Conservation (phyloP, 2,113 vertebrate species). For the Ophthalmolycus amberensis region DNA sequence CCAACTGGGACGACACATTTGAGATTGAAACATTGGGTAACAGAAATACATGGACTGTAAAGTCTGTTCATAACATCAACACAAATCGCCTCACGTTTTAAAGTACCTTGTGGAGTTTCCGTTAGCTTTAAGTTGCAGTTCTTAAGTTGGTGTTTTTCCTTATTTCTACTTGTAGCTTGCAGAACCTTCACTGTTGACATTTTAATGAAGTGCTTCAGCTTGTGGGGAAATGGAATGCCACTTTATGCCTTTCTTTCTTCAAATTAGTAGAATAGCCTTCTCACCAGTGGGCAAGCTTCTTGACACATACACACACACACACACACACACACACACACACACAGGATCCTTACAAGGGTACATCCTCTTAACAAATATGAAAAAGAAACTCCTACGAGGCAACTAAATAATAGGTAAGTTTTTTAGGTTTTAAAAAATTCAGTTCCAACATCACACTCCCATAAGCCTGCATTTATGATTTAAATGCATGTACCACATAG, state of each 20-base stretch:
- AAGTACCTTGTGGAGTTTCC: neutral
- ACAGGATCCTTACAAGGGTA: neutral
- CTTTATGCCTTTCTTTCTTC: conserved; percentile 3
- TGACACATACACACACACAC: neutral
- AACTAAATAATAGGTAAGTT: neutral
- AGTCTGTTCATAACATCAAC: neutral
- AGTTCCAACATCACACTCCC: neutral
- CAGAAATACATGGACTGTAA: neutral
- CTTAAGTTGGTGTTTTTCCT: neutral
- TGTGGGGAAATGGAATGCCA: conserved; percentile 7
- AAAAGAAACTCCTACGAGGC: neutral
- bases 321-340: neutral
- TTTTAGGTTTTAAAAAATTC: neutral
- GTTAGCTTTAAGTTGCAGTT: neutral
- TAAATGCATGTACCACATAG: neutral
- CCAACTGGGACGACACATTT: neutral
- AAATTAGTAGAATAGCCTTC: conserved; percentile 9
- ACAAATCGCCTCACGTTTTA: neutral
- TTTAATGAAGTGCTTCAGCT: neutral
- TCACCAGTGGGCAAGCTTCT: neutral
- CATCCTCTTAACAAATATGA: neutral
- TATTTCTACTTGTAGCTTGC: neutral
- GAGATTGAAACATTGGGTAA: neutral
- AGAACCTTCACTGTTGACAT: neutral
- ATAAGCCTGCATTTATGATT: neutral